Percentiles rank a stretch among this genome's conserved stretches.
Conservation (phyloP, 2,888 invertebrate species). For the Oxytorus armatus region DNA sequence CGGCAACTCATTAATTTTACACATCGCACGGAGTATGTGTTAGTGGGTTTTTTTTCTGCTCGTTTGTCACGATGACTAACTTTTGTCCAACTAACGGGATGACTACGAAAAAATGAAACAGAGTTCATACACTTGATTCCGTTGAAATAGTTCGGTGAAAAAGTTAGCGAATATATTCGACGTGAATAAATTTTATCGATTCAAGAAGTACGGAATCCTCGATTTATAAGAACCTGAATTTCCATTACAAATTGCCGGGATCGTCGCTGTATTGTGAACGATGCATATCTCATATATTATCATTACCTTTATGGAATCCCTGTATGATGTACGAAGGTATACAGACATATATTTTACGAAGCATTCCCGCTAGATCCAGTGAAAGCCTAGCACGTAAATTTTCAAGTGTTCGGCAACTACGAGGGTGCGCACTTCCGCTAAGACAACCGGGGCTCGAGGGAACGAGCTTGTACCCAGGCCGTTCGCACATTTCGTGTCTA, state of each 20-base stretch:
- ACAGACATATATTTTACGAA: conserved; percentile 43
- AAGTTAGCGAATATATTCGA: neutral
- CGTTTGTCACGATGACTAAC: neutral
- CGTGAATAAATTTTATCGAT: neutral
- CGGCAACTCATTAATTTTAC: conserved; percentile 18
- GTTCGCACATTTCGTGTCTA: conserved; percentile 33
- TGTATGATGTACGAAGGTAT: conserved; percentile 11
- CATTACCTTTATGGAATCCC: conserved; percentile 31
- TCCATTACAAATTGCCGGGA: conserved; percentile 3
- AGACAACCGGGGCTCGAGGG: conserved; percentile 49
- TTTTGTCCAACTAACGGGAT: neutral
- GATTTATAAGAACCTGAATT: neutral
- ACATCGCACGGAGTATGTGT: neutral
- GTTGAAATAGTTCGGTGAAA: neutral
- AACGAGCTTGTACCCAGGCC: conserved; percentile 22
- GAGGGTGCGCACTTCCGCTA: conserved; percentile 53
- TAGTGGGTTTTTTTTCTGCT: conserved; percentile 1
- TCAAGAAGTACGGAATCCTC: neutral
- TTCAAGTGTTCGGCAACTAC: conserved; percentile 52
- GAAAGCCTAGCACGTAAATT: conserved; percentile 59
- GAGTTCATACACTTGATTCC: neutral
- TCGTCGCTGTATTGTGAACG: neutral
- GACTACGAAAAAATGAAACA: neutral
- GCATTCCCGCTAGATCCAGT: conserved; percentile 49
- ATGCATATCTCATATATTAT: neutral